phyloP scores from a whole-genome alignment of 2,888 invertebrate genomes.

The Tolmerus cingulatus region DNA sequence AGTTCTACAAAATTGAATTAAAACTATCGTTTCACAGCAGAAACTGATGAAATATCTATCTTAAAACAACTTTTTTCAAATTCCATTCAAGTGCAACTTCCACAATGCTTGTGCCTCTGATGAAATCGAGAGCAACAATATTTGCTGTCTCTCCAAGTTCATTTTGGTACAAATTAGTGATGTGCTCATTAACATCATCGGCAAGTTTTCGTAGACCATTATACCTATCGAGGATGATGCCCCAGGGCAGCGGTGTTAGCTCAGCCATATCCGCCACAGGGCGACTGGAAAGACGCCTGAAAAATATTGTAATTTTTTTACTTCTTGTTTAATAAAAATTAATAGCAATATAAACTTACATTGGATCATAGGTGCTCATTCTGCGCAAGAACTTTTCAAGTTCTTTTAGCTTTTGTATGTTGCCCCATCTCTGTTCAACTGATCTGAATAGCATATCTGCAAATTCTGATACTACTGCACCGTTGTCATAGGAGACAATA shows the following conservation, averaged over 20 bases:
- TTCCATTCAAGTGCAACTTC: constrained; percentile 63
- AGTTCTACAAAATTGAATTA: not conserved
- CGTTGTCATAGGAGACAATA: constrained; percentile 66
- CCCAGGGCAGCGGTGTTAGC: constrained; percentile 70
- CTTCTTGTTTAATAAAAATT: not conserved
- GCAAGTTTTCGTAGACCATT: constrained; percentile 72
- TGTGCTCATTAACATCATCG: constrained; percentile 69
- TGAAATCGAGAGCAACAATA: constrained; percentile 71
- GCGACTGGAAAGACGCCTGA: constrained; percentile 57
- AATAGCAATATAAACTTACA: constrained; percentile 53
- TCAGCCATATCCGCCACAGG: constrained; percentile 74
- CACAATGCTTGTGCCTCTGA: constrained; percentile 69
- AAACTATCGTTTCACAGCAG: not conserved
- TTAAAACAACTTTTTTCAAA: constrained; percentile 52
- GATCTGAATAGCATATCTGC: constrained; percentile 66
- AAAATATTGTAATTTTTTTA: constrained; percentile 9
- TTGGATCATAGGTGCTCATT: constrained; percentile 55
- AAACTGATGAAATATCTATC: not conserved
- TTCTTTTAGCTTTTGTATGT: constrained; percentile 67
- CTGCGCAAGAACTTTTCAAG: constrained; percentile 66
- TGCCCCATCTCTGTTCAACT: constrained; percentile 73
- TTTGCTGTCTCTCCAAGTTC: constrained; percentile 65
- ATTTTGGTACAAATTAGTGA: constrained; percentile 68
- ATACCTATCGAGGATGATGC: constrained; percentile 67
- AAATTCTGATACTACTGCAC: constrained; percentile 58